Evolutionary conservation across 2,888 invertebrate genomes (phyloP).

Genomic region (Synergus umbraculus): DNA sequence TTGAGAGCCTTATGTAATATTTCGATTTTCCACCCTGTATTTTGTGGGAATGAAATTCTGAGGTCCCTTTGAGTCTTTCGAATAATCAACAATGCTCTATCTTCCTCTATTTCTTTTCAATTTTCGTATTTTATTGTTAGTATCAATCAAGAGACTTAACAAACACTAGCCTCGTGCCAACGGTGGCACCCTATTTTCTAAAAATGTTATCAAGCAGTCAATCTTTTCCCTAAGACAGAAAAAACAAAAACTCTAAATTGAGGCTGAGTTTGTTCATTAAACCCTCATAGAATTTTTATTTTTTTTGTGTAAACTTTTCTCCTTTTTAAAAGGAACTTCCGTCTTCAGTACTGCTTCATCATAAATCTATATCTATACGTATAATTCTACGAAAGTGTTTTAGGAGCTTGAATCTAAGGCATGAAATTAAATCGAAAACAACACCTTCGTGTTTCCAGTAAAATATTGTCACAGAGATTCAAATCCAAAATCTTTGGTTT

Average conservation of each 20-base stretch:
- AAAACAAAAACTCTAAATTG: neutral
- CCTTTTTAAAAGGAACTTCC: neutral
- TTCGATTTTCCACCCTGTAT: neutral
- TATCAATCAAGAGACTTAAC: constrained; percentile 17
- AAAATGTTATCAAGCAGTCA: neutral
- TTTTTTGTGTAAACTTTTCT: constrained; percentile 3
- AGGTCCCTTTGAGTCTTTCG: neutral
- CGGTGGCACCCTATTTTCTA: constrained; percentile 8
- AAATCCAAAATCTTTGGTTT: constrained; percentile 36
- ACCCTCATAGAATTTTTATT: constrained; percentile 40
- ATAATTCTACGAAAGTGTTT: neutral
- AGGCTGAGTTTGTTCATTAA: neutral
- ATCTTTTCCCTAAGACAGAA: neutral
- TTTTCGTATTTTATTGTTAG: constrained; percentile 11
- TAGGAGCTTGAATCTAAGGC: constrained; percentile 47
- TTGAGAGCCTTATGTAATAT: neutral
- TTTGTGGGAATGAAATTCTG: constrained; percentile 3
- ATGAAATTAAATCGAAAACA: constrained; percentile 43
- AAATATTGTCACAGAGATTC: constrained; percentile 63
- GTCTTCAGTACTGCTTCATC: neutral
- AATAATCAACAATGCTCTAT: constrained; percentile 30
- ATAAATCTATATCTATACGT: neutral
- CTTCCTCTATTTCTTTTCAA: neutral
- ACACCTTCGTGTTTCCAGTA: constrained; percentile 50
- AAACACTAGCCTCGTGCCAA: constrained; percentile 31